Percentiles rank a stretch among this genome's conserved stretches.
Conservation (phyloP, 2,888 invertebrate species). For the Orchestes rusci region DNA sequence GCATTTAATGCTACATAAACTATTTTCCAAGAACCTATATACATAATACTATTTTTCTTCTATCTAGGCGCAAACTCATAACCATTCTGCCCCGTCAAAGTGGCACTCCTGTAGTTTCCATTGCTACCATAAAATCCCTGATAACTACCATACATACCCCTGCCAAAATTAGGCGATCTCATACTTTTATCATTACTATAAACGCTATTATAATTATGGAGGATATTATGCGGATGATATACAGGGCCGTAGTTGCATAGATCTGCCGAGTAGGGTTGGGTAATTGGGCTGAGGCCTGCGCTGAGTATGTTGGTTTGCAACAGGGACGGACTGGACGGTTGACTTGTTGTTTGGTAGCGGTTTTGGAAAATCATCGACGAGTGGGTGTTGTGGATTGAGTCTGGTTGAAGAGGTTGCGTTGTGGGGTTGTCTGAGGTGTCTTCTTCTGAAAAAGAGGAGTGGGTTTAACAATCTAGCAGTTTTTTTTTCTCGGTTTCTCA, state of each 20-base stretch:
- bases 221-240: conserved; percentile 50
- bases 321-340: conserved; percentile 31
- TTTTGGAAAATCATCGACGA: conserved; percentile 33
- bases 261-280: conserved; percentile 59
- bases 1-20: background rate
- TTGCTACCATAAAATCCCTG: conserved; percentile 37
- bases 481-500: too few relatives aligned
- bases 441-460: conserved; percentile 36
- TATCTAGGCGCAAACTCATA: conserved; percentile 38
- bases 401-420: conserved; percentile 24
- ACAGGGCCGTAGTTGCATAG: conserved; percentile 61
- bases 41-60: background rate
- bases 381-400: conserved; percentile 25
- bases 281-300: conserved; percentile 41
- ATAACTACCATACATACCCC: conserved; percentile 40
- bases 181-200: conserved; percentile 39
- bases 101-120: conserved; percentile 33
- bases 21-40: background rate
- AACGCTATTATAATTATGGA: conserved; percentile 42
- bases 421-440: conserved; percentile 29
- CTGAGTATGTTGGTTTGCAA: conserved; percentile 33
- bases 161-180: conserved; percentile 36
- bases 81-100: conserved; percentile 29
- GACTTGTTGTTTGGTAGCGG: conserved; percentile 35
- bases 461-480: too few relatives aligned